Conservation (phyloP, 2,797 vertebrate species). For the Sebastes ruberrimus region DNA sequence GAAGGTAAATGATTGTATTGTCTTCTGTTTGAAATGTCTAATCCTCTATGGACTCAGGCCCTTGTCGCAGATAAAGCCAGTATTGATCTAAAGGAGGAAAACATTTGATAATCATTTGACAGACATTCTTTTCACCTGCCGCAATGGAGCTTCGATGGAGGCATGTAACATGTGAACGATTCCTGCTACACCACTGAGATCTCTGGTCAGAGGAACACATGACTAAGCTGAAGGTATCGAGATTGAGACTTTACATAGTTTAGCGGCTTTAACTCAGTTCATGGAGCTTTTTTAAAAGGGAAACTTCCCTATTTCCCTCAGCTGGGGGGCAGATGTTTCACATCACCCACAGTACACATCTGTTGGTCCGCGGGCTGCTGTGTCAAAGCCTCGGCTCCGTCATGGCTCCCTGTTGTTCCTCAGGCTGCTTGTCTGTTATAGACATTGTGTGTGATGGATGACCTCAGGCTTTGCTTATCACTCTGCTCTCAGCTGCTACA, state of each 20-base stretch:
- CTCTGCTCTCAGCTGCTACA: constrained; percentile 1
- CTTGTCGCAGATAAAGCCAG: too few species aligned
- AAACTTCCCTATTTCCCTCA: not conserved
- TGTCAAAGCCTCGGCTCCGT: not conserved
- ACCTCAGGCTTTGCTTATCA: constrained; percentile 23
- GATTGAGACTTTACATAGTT: too few species aligned
- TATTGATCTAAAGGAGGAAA: too few species aligned
- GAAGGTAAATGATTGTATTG: too few species aligned
- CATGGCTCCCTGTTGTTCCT: not conserved
- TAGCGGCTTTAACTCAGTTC: too few species aligned
- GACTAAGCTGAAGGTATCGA: too few species aligned
- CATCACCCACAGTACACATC: not conserved
- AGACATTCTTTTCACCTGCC: too few species aligned
- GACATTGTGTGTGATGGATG: constrained; percentile 19
- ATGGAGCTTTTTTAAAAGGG: too few species aligned
- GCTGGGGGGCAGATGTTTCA: not conserved
- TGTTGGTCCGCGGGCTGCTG: constrained; percentile 4
- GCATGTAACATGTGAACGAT: not conserved
- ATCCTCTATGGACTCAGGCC: too few species aligned
- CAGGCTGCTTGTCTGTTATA: not conserved
- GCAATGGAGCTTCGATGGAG: too few species aligned
- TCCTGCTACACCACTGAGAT: not conserved
- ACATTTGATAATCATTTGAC: too few species aligned
- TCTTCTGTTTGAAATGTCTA: too few species aligned
- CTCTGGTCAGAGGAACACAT: not conserved